These are phyloP conservation scores for Charadrius vociferus DNA, from an alignment of 2,113 vertebrate genomes.

Conservation along the genomic window DNA sequence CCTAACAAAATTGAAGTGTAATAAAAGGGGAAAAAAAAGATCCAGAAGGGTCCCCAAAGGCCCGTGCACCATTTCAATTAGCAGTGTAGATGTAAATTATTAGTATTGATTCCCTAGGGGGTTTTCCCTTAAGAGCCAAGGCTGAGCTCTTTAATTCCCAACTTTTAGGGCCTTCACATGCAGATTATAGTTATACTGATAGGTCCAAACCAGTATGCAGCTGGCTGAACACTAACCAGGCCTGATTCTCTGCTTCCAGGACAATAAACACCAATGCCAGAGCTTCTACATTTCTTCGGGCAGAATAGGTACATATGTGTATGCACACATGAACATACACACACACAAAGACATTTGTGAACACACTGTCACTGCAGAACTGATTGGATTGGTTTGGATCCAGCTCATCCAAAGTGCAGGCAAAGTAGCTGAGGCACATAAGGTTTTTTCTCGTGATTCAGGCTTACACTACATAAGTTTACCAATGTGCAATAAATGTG, in stretches of 20 bases:
- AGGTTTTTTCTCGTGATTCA: background rate
- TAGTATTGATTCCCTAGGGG: background rate
- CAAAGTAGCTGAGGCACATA: background rate
- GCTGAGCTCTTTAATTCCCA: background rate
- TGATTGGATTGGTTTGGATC: background rate
- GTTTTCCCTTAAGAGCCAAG: background rate
- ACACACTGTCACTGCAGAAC: background rate
- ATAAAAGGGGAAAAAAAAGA: background rate
- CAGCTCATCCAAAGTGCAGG: background rate
- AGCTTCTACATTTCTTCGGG: background rate
- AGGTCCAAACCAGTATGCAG: background rate
- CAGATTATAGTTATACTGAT: background rate
- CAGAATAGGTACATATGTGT: background rate
- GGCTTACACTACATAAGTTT: background rate
- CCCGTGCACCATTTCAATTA: background rate
- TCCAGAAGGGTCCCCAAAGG: background rate
- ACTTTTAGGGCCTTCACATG: background rate
- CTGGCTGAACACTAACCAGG: background rate
- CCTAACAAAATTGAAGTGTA: background rate
- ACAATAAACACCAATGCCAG: background rate
- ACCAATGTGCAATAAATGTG: background rate
- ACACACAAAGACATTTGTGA: background rate
- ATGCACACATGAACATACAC: fast-evolving
- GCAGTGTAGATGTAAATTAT: background rate
- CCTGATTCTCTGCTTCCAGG: background rate